Conservation (phyloP, 2,888 invertebrate genomes). For the Harpalus rufipes region DNA sequence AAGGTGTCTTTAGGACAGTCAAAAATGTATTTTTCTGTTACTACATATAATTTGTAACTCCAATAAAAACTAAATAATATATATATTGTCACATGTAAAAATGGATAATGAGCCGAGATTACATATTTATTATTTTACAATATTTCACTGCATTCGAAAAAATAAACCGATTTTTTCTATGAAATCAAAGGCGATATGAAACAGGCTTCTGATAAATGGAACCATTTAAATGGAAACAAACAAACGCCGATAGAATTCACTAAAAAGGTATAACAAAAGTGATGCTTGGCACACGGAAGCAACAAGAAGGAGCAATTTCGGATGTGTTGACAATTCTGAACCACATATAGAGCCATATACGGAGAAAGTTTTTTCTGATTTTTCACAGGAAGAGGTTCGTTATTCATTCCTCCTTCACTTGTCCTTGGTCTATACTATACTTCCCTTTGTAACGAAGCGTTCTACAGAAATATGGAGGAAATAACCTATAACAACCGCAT, state of each 20-base stretch:
- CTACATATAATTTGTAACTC: too few relatives aligned
- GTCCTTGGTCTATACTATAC: conserved; percentile 35
- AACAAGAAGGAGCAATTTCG: conserved; percentile 50
- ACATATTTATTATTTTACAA: too few relatives aligned
- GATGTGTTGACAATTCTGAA: conserved; percentile 49
- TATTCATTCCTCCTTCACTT: conserved; percentile 55
- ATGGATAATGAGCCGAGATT: too few relatives aligned
- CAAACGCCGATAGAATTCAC: conserved; percentile 8
- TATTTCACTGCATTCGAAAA: too few relatives aligned
- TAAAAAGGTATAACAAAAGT: conserved; percentile 9
- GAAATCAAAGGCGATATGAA: neutral
- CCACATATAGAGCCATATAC: conserved; percentile 35
- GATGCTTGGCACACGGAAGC: conserved; percentile 25
- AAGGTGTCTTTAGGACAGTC: too few relatives aligned
- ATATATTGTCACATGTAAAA: too few relatives aligned
- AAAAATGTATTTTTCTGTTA: too few relatives aligned
- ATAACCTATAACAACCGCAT: conserved; percentile 61
- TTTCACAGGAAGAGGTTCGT: conserved; percentile 59
- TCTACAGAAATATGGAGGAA: conserved; percentile 50
- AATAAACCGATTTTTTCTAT: too few relatives aligned
- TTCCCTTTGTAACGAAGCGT: conserved; percentile 60
- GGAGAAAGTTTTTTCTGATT: conserved; percentile 49
- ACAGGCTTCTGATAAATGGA: neutral
- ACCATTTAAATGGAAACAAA: conserved; percentile 17
- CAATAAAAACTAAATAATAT: too few relatives aligned